Evolutionary conservation across 2,797 vertebrate genomes (phyloP).

Genomic region (Mormyrops attenuatus): DNA sequence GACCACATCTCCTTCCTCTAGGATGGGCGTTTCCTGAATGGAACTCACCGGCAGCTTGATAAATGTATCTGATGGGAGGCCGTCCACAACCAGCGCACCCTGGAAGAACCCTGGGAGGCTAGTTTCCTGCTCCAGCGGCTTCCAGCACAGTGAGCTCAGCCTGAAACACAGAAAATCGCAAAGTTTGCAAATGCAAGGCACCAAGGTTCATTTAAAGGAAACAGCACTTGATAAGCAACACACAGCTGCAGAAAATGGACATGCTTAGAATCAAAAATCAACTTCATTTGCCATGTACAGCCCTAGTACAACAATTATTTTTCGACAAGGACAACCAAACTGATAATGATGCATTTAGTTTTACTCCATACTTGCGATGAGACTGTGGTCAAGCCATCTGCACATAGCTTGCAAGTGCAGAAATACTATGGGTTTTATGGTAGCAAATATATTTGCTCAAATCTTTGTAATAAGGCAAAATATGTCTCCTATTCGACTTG

Average conservation of each 20-base stretch:
- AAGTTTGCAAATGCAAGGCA: background rate
- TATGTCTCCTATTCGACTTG: background rate
- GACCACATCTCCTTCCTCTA: background rate
- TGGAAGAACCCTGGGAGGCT: slow-evolving; percentile 72
- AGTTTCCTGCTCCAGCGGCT: slow-evolving; percentile 47
- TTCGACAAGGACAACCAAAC: background rate
- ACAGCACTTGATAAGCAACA: background rate
- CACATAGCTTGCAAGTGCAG: background rate
- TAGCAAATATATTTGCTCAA: background rate
- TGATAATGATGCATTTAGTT: background rate
- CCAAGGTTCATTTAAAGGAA: background rate
- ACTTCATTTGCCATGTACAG: background rate
- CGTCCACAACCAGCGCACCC: slow-evolving; percentile 58
- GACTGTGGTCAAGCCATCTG: background rate
- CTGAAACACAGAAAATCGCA: slow-evolving; percentile 47
- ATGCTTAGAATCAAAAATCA: background rate
- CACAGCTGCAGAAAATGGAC: background rate
- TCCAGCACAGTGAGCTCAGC: slow-evolving; percentile 60
- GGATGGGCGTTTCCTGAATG: background rate
- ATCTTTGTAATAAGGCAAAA: background rate
- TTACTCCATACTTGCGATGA: background rate
- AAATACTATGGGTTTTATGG: background rate
- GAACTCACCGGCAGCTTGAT: slow-evolving; percentile 69
- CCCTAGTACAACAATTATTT: background rate
- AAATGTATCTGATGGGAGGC: slow-evolving; percentile 75